A percentile compares a stretch with the other conserved stretches of the same genome.
Conservation (phyloP, 92 coral and sea anemone genomes). For the Scolanthus callimorphus region DNA sequence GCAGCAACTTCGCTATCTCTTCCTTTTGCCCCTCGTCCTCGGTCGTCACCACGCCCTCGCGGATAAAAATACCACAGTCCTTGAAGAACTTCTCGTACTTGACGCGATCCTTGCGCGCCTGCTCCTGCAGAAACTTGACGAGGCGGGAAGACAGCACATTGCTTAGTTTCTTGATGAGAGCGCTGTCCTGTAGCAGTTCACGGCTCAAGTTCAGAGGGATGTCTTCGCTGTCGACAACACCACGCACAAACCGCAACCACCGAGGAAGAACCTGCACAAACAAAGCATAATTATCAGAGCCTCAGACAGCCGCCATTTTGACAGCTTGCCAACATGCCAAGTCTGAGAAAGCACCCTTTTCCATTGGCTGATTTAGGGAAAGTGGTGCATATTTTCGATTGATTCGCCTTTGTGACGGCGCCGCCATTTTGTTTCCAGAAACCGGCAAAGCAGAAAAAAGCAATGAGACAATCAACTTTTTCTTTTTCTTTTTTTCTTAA, state of each 20-base stretch:
- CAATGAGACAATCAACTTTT: too few relatives aligned
- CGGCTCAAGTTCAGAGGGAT: conserved; percentile 94
- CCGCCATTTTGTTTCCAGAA: too few relatives aligned
- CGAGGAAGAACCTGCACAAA: conserved; percentile 52
- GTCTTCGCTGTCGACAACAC: conserved; percentile 98
- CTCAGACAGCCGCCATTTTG: too few relatives aligned
- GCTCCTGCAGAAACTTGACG: conserved; percentile 85
- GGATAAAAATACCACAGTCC: conserved; percentile 81
- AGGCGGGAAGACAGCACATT: conserved; percentile 75
- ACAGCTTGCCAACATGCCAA: too few relatives aligned
- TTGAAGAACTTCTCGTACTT: conserved; percentile 88
- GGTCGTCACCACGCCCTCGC: conserved; percentile 91
- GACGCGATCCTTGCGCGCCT: conserved; percentile 85
- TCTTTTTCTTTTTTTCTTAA: too few relatives aligned
- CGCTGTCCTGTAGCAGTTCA: conserved; percentile 95
- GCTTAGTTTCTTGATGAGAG: conserved; percentile 78
- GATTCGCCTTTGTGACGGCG: too few relatives aligned
- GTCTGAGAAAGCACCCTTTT: too few relatives aligned
- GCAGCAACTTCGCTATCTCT: conserved; percentile 77
- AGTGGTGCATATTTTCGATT: too few relatives aligned
- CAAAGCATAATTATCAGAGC: too few relatives aligned
- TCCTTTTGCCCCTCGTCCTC: conserved; percentile 76
- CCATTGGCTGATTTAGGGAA: too few relatives aligned
- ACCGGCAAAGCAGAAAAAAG: too few relatives aligned
- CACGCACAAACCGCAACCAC: conserved; percentile 93